A percentile compares a stretch with the other conserved stretches of the same genome.
Conservation (phyloP, 2,113 vertebrate species). For the Psephotus haematonotus region DNA sequence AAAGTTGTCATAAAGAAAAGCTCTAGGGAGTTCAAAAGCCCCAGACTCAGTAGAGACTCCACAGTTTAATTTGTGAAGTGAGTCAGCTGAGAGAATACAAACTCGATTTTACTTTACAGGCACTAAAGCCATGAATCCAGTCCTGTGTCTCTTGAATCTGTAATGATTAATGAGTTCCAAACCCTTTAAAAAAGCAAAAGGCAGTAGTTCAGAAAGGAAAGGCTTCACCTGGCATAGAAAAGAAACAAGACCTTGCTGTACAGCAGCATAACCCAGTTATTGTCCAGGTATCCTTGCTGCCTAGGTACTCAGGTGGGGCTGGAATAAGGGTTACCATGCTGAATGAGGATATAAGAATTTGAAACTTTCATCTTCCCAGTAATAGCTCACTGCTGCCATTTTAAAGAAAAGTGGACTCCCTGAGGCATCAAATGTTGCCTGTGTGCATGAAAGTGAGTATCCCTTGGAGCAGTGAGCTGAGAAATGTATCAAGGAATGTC, state of each 20-base stretch:
- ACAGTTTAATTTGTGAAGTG: conserved; percentile 5
- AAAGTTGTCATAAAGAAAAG: not conserved
- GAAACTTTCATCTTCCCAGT: not conserved
- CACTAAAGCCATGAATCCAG: not conserved
- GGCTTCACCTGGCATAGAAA: not conserved
- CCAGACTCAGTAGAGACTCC: not conserved
- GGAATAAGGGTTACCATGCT: not conserved
- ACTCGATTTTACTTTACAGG: conserved; percentile 22
- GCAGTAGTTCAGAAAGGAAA: not conserved
- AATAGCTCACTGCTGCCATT: not conserved
- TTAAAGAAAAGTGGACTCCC: not conserved
- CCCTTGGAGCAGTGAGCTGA: not conserved
- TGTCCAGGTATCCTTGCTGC: not conserved
- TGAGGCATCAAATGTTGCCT: not conserved
- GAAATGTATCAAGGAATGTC: not conserved
- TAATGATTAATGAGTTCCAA: not conserved
- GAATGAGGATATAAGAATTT: not conserved
- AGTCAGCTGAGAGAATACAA: not conserved
- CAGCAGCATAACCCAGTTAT: not conserved
- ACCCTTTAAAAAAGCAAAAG: not conserved
- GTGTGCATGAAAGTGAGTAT: not conserved
- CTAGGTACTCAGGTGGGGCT: not conserved
- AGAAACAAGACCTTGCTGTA: not conserved
- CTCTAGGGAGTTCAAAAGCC: conserved; percentile 20
- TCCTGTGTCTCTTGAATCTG: not conserved